Evolutionary conservation across 2,888 invertebrate species (phyloP), one percentile per base, ranked within the genome.

Genomic region (Amphimallon solstitiale): DNA sequence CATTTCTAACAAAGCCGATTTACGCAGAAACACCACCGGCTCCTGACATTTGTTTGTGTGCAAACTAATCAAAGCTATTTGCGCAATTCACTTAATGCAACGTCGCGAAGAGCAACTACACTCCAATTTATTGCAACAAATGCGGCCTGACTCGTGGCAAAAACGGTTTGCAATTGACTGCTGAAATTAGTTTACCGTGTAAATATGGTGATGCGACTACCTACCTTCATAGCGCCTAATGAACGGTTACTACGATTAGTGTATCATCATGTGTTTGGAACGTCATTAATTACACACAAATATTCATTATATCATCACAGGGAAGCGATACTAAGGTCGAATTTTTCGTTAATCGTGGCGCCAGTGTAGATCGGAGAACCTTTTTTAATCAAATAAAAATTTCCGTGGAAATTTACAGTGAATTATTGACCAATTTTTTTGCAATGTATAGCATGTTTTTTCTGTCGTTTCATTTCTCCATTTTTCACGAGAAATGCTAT

Each of bases 141-240:
- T 35, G 17, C 9, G 34, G 19, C 23, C 29, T 59, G 23, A 40
- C 29, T 29, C 5, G 23, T 23, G 9, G 12, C 15, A 43, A 23
- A 59, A 59, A 43, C 29, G 29, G 56, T 59, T 40, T 59, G 23
- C 15, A 29, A 10, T 15, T 29, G 21, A 19, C 34, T 21, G 21
- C 38, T 21, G 54, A 19, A 54, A 54, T 54, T 54, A 37, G 21
- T 54, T 43, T 59, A 10, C 29, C 10, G 15, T 59, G 56, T 59
- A 23, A 59, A 59, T 59, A 59, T 59, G 29, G 12, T 29, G 15
- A 19, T 29, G 6, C n/a, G n/a, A n/a, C n/a, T n/a, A n/a, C n/a
- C 9, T 43, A 29, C 43, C 14, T 59, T 45, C 19, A 2, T 12
- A 14, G 6, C 15, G 15, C 43, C 29, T 43, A 59, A 43, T 43